These are phyloP conservation scores for Leptoteleia sp. DNA, from an alignment of 1,140 invertebrate species.

Conservation along the genomic window DNA sequence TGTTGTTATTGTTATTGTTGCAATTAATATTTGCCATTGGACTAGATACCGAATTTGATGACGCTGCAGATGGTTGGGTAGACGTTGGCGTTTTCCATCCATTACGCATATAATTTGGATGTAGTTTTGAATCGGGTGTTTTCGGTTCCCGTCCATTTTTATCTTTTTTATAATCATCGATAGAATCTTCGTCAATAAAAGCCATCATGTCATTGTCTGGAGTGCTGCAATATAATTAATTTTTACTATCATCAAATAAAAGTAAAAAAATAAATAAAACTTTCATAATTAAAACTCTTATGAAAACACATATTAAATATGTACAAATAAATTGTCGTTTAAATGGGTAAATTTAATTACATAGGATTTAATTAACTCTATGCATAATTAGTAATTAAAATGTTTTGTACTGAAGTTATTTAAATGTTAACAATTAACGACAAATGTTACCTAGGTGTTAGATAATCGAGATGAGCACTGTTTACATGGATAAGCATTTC, in stretches of 20 bases:
- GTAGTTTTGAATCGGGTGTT: conserved; percentile 48
- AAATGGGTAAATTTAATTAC: too few relatives aligned
- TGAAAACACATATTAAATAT: too few relatives aligned
- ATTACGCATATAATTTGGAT: conserved; percentile 71
- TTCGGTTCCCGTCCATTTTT: conserved; percentile 45
- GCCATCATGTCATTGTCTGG: conserved; percentile 80
- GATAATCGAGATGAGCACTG: conserved; percentile 89
- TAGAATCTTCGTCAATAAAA: conserved; percentile 80
- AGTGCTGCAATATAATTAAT: conserved; percentile 68
- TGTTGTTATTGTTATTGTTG: conserved; percentile 82
- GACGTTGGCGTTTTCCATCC: conserved; percentile 73
- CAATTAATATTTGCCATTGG: conserved; percentile 72
- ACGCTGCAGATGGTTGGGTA: conserved; percentile 45
- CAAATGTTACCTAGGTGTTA: conserved; percentile 84
- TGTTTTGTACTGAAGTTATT: too few relatives aligned
- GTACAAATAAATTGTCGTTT: too few relatives aligned
- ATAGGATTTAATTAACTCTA: too few relatives aligned
- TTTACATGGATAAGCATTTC: conserved; percentile 91
- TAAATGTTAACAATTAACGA: too few relatives aligned
- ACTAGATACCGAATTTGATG: conserved; percentile 64
- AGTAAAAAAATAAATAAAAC: too few relatives aligned
- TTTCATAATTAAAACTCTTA: too few relatives aligned
- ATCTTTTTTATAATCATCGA: conserved; percentile 73
- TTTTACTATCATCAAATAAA: too few relatives aligned
- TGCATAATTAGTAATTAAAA: too few relatives aligned